Evolutionary conservation across 2,113 vertebrate genomes (phyloP).

Genomic region (Zapornia atra): DNA sequence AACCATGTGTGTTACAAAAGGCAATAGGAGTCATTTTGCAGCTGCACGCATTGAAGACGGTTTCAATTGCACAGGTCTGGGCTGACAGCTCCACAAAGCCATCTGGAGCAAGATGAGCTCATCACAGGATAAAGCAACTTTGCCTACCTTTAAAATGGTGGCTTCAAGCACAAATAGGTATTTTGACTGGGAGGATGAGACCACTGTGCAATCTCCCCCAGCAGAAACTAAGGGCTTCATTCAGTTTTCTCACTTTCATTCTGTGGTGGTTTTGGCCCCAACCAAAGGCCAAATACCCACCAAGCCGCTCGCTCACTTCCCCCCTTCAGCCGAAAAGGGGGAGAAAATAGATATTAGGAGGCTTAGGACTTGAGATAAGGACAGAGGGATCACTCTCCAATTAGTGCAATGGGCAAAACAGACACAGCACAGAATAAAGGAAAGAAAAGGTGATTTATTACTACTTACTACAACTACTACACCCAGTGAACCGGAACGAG

Average conservation of each 20-base stretch:
- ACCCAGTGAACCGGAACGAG: too few relatives aligned
- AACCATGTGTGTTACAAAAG: neutral
- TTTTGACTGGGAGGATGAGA: neutral
- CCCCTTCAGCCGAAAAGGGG: too few relatives aligned
- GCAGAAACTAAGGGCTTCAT: neutral
- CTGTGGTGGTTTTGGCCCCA: too few relatives aligned
- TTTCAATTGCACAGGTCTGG: neutral
- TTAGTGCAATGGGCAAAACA: too few relatives aligned
- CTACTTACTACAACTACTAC: too few relatives aligned
- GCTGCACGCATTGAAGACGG: rapidly evolving
- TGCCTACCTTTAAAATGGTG: neutral
- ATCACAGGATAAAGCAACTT: neutral
- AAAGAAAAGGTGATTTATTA: too few relatives aligned
- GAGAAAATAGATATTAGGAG: too few relatives aligned
- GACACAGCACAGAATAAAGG: too few relatives aligned
- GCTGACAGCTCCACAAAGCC: neutral
- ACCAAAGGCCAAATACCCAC: too few relatives aligned
- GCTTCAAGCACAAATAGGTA: neutral
- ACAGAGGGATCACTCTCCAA: too few relatives aligned
- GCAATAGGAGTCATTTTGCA: neutral
- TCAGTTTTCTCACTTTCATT: neutral
- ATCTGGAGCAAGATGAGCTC: neutral
- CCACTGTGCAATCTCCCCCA: neutral
- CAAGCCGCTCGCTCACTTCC: too few relatives aligned
- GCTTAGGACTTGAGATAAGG: too few relatives aligned